Conservation (phyloP, 92 coral and sea anemone genomes). For the Epizoanthus illoricatus region DNA sequence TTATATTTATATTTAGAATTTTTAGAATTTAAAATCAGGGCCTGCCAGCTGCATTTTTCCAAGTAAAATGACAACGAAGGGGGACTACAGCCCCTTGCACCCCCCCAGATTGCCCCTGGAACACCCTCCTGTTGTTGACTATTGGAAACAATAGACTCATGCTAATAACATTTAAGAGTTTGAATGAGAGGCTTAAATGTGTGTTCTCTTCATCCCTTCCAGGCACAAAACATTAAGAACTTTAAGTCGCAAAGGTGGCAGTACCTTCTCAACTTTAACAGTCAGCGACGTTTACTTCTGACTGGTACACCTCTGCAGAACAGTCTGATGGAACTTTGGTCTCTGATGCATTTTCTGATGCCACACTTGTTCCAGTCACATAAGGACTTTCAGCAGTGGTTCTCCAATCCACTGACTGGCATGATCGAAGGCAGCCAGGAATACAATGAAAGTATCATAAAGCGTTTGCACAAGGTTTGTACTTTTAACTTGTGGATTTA, state of each 20-base stretch:
- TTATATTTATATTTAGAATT: too few species aligned
- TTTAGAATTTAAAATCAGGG: too few species aligned
- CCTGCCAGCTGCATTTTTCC: too few species aligned
- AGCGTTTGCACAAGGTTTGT: slow-evolving; percentile 90
- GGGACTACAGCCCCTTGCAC: background rate
- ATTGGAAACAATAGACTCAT: too few species aligned
- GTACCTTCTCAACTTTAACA: slow-evolving; percentile 93
- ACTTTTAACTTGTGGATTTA: too few species aligned
- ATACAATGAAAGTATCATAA: slow-evolving; percentile 91
- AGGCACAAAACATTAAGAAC: slow-evolving; percentile 99
- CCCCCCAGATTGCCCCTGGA: background rate
- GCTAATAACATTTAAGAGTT: background rate
- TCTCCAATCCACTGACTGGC: slow-evolving; percentile 97
- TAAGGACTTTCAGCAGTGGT: slow-evolving; percentile 99
- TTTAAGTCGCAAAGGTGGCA: slow-evolving; percentile 99
- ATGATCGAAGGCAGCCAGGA: slow-evolving; percentile 99
- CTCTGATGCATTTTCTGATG: slow-evolving; percentile 98
- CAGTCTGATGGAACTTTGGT: slow-evolving; percentile 99
- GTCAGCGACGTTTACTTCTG: slow-evolving; percentile 87
- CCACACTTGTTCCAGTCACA: slow-evolving; percentile 99
- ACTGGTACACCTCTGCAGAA: slow-evolving; percentile 99
- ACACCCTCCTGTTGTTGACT: too few species aligned
- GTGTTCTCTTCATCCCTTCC: slow-evolving; percentile 2
- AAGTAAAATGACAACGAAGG: too few species aligned
- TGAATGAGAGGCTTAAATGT: background rate